A percentile compares a stretch with the other conserved stretches of the same genome.
These are phyloP conservation scores for Ganaspis sp. DNA, from an alignment of 1,140 invertebrate species.

Conservation along the genomic window DNA sequence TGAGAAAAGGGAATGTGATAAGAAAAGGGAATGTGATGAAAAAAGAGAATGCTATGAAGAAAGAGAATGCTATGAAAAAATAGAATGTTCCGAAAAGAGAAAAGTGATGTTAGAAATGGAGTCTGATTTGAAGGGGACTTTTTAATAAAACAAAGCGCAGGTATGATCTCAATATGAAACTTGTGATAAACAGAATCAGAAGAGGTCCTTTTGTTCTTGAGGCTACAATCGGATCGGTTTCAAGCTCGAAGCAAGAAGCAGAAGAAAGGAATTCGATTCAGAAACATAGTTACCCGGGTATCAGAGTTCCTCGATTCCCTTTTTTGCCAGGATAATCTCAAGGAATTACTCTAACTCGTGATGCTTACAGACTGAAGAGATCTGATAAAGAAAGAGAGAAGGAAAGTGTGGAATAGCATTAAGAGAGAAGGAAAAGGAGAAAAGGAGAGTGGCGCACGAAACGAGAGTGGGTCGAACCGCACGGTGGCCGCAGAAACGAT, in stretches of 20 bases:
- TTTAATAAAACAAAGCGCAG: not conserved
- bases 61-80: not conserved
- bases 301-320: conserved; percentile 38
- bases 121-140: not conserved
- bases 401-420: conserved; percentile 32
- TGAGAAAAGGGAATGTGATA: too few species aligned
- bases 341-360: conserved; percentile 40
- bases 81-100: not conserved
- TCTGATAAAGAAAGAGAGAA: conserved; percentile 36
- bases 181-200: not conserved
- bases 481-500: conserved; percentile 57
- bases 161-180: conserved; percentile 16
- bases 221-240: conserved; percentile 26
- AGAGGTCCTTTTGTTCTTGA: conserved; percentile 16
- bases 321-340: conserved; percentile 39
- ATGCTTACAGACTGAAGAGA: conserved; percentile 35
- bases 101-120: not conserved
- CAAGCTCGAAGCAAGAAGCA: conserved; percentile 15
- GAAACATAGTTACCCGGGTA: conserved; percentile 27
- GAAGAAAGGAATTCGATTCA: conserved; percentile 29
- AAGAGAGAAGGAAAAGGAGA: conserved; percentile 38
- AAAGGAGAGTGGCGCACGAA: conserved; percentile 34
- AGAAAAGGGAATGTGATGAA: too few species aligned
- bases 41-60: not conserved
- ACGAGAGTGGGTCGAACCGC: conserved; percentile 40